Percentiles rank a stretch among this genome's conserved stretches.
Evolutionary conservation across 1,140 invertebrate species (phyloP).

Genomic region (Drosophila sp.): DNA sequence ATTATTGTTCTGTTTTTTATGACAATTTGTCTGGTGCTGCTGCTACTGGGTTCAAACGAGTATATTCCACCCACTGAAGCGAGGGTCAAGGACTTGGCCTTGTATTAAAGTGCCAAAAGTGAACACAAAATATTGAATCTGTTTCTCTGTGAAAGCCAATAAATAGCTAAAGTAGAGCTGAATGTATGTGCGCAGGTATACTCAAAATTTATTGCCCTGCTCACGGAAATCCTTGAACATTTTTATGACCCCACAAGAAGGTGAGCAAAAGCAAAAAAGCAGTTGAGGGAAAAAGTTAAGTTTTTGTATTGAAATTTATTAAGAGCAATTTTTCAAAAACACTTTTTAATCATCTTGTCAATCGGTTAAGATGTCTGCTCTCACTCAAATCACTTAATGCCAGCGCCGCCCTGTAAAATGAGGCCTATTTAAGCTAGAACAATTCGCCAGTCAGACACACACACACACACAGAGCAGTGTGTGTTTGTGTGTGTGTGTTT

Average conservation of each 20-base stretch:
- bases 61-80: slow-evolving; percentile 22
- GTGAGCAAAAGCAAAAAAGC: slow-evolving; percentile 17
- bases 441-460: slow-evolving; percentile 40
- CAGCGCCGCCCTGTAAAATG: slow-evolving; percentile 48
- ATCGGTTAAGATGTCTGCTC: slow-evolving; percentile 32
- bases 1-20: slow-evolving; percentile 63
- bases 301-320: neutral
- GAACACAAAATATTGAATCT: slow-evolving; percentile 57
- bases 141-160: slow-evolving; percentile 52
- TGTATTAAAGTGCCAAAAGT: slow-evolving; percentile 6
- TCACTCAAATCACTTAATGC: slow-evolving; percentile 42
- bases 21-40: slow-evolving; percentile 64
- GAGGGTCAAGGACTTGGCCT: slow-evolving; percentile 63
- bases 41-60: slow-evolving; percentile 51
- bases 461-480: slow-evolving; percentile 28
- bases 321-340: neutral
- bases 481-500: slow-evolving; percentile 2
- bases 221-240: slow-evolving; percentile 56
- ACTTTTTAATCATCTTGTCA: slow-evolving; percentile 24
- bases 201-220: slow-evolving; percentile 59
- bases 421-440: slow-evolving; percentile 66
- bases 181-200: slow-evolving; percentile 27
- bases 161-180: slow-evolving; percentile 57
- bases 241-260: slow-evolving; percentile 56
- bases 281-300: neutral